phyloP scores from a whole-genome alignment of 2,797 vertebrate species.

The Denticeps clupeoides region DNA sequence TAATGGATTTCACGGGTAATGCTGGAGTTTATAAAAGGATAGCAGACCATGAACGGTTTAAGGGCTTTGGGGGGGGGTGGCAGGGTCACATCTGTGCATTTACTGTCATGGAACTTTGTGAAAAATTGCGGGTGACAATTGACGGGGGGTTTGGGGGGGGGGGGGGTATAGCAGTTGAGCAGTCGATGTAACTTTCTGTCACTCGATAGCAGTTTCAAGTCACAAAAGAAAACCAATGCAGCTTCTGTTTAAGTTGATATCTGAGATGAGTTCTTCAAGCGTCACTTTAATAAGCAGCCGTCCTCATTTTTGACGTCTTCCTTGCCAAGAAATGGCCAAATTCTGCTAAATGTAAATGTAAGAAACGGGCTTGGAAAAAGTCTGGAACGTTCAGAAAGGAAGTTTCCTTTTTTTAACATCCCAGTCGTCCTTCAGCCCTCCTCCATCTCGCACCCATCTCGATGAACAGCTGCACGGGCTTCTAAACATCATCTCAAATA shows the following conservation, averaged over 20 bases:
- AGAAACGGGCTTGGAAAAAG: too few relatives aligned
- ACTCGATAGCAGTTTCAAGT: slow-evolving; percentile 35
- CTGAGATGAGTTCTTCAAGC: slow-evolving; percentile 41
- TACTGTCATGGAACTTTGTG: too few relatives aligned
- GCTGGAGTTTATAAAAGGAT: slow-evolving; percentile 53
- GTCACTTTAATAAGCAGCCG: slow-evolving; percentile 42
- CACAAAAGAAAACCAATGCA: slow-evolving; percentile 23
- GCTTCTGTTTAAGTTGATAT: slow-evolving; percentile 27
- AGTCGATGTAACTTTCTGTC: slow-evolving; percentile 24
- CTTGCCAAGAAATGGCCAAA: too few relatives aligned
- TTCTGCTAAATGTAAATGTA: too few relatives aligned
- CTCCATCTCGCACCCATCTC: slow-evolving; percentile 29
- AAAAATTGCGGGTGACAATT: slow-evolving; percentile 2
- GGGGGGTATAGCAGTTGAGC: slow-evolving; percentile 5
- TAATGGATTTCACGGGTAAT: slow-evolving; percentile 47
- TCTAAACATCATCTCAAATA: slow-evolving; percentile 44
- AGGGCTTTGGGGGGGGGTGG: slow-evolving; percentile 45
- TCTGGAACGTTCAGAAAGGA: too few relatives aligned
- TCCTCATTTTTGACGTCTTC: slow-evolving; percentile 37
- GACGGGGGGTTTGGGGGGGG: slow-evolving; percentile 4
- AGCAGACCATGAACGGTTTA: slow-evolving; percentile 41
- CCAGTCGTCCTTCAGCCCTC: too few relatives aligned
- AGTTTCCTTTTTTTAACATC: slow-evolving; percentile 36
- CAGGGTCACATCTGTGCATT: too few relatives aligned
- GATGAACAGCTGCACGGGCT: slow-evolving; percentile 59